Base-by-base conservation (phyloP, 2,888 invertebrate species). In the Apeira syringaria region DNA sequence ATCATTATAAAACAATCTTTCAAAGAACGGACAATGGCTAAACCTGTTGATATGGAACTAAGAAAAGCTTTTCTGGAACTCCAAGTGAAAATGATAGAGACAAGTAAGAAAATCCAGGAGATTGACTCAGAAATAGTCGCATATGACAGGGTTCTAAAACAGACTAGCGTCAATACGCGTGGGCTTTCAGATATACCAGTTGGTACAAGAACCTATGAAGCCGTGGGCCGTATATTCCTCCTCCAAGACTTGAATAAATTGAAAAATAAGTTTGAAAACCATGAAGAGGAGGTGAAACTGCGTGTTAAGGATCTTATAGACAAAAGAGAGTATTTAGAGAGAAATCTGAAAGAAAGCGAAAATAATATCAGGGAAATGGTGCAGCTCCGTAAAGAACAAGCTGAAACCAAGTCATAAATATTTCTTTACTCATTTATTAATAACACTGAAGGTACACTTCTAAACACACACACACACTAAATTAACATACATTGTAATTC, bases 211-310 rank as follows among this genome's bases (percentile, higher is more conserved):
- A 94, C 94, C 0, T 97, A 95, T 67, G 95, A 96, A 82, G 93
- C 95, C 13, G 92, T 97, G 1, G 97, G 97, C 4, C 74, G 97
- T 74, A 96, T 96, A 95, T 97, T 97, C 73, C 82, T 97, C 9
- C 80, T 94, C 15, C 93, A 94, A 34, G 93, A 94, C 45, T 86
- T 93, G 30, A 81, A 90, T 1, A 92, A 92, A 48, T 92, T 96
- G 1, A 92, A 93, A 61, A 81, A 80, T 13, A 93, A 92, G 61
- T 81, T 96, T 22, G 91, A 92, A 46, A 91, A 89, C 64, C 91
- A 90, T 62, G 93, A 90, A 69, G 80, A 75, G 11, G 68, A 73
- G 22, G 81, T 93, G 60, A 82, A 93, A 62, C 82, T 94, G 70
- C 93, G 95, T 71, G 94, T 95, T n/a, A 92, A 92, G 66, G 92